phyloP scores from a whole-genome alignment of 2,113 vertebrate species.

The Phaetusa simplex region DNA sequence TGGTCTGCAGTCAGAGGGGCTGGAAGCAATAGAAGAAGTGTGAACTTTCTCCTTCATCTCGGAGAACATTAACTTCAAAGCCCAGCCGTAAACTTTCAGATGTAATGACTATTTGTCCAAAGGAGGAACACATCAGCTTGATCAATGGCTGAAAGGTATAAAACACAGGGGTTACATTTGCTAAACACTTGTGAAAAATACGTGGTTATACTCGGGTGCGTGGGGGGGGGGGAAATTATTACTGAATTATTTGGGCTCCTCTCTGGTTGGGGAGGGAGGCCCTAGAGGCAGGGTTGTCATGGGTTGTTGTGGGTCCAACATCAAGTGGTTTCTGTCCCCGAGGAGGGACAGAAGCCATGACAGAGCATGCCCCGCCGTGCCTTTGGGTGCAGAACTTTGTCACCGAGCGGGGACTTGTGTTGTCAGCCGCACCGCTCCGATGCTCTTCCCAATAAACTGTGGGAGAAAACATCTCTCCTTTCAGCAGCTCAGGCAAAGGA shows the following conservation, averaged over 20 bases:
- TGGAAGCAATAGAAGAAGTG: slow-evolving; percentile 59
- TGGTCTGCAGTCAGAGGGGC: slow-evolving; percentile 26
- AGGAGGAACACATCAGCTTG: slow-evolving; percentile 41
- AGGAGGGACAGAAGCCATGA: background rate
- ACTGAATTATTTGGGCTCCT: background rate
- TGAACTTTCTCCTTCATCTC: slow-evolving; percentile 66
- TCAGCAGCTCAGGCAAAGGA: background rate
- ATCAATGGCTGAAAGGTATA: slow-evolving; percentile 43
- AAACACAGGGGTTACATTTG: slow-evolving; percentile 51
- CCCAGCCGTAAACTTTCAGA: slow-evolving; percentile 36
- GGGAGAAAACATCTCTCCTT: background rate
- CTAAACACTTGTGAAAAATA: slow-evolving; percentile 1
- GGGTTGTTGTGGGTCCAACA: background rate
- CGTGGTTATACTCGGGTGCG: background rate
- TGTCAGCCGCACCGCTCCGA: background rate
- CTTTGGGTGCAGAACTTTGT: background rate
- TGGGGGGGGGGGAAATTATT: background rate
- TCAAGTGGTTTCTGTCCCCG: background rate
- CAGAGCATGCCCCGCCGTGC: fast-evolving
- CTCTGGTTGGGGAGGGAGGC: background rate
- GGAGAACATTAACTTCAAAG: slow-evolving; percentile 64
- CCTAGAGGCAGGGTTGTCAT: background rate
- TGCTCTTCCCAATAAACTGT: background rate
- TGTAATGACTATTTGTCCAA: slow-evolving; percentile 48
- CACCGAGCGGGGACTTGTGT: fast-evolving